A percentile compares a stretch with the other conserved stretches of the same genome.
phyloP scores from a whole-genome alignment of 2,113 vertebrate genomes.

The Gobius niger region DNA sequence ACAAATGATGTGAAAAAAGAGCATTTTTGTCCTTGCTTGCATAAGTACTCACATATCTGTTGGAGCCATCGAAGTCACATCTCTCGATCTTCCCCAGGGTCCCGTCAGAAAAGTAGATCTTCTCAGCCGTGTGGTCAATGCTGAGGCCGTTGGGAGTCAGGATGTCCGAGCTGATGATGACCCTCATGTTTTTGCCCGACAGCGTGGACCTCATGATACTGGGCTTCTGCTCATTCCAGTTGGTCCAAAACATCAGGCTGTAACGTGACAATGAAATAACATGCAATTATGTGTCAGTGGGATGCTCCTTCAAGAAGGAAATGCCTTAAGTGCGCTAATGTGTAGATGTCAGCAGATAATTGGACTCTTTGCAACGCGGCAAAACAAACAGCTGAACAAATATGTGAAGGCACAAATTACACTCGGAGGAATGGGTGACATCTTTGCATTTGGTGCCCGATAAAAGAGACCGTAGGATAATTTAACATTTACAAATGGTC shows the following conservation, averaged over 20 bases:
- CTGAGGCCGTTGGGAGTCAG: conserved; percentile 95
- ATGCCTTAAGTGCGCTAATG: conserved; percentile 1
- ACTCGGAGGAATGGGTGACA: conserved; percentile 2
- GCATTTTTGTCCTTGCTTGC: not conserved
- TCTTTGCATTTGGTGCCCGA: not conserved
- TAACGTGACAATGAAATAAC: conserved; percentile 14
- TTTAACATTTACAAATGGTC: not conserved
- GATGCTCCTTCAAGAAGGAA: not conserved
- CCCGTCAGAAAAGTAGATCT: conserved; percentile 96
- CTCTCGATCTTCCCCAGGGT: conserved; percentile 94
- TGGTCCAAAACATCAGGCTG: conserved; percentile 99
- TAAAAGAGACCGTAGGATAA: not conserved
- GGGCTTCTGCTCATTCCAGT: conserved; percentile 98
- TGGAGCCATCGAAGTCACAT: conserved; percentile 95
- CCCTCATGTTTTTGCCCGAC: conserved; percentile 87
- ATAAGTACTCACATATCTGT: conserved; percentile 88
- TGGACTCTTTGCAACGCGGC: not conserved
- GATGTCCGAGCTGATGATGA: conserved; percentile 90
- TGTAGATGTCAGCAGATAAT: conserved; percentile 6
- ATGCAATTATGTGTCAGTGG: not conserved
- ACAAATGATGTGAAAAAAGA: too few relatives aligned
- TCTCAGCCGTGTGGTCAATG: conserved; percentile 92
- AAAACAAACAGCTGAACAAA: conserved; percentile 25
- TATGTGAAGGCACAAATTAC: conserved; percentile 19
- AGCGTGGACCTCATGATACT: conserved; percentile 95